Conservation (phyloP, 1,140 invertebrate species). For the Drosophila neocordata region DNA sequence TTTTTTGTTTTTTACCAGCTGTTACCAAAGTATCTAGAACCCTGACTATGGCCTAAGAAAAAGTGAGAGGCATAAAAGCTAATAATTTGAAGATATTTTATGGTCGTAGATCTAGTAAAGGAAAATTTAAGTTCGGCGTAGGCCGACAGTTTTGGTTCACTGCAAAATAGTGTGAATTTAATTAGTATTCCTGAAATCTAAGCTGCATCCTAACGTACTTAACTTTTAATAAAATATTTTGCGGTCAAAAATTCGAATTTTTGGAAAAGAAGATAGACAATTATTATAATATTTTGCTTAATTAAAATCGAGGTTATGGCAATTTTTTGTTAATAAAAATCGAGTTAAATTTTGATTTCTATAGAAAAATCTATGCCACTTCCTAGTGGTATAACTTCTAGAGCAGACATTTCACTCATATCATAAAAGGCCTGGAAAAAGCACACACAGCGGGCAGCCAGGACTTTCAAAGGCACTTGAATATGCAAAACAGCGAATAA, state of each 20-base stretch:
- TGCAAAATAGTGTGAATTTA: neutral
- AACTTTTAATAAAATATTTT: too few species aligned
- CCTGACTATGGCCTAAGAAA: slow-evolving; percentile 26
- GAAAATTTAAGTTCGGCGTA: neutral
- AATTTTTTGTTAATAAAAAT: too few species aligned
- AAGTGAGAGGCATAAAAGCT: slow-evolving; percentile 44
- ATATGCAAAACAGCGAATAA: slow-evolving; percentile 64
- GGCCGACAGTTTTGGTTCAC: neutral
- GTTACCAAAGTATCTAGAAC: slow-evolving; percentile 48
- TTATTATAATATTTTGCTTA: too few species aligned
- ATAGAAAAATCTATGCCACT: too few species aligned
- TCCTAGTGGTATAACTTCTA: neutral
- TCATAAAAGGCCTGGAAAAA: slow-evolving; percentile 26
- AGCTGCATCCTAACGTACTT: too few species aligned
- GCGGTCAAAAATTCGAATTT: too few species aligned
- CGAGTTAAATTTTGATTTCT: too few species aligned
- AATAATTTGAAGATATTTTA: slow-evolving; percentile 68
- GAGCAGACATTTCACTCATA: neutral
- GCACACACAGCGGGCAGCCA: slow-evolving; percentile 18
- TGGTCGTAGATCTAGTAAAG: slow-evolving; percentile 14
- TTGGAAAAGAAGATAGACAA: too few species aligned
- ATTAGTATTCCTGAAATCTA: too few species aligned
- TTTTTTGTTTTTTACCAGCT: slow-evolving; percentile 46
- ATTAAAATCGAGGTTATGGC: too few species aligned
- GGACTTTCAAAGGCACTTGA: slow-evolving; percentile 46